These are phyloP conservation scores for Rhogogaster chlorosoma DNA, from an alignment of 2,888 invertebrate genomes.

Conservation along the genomic window DNA sequence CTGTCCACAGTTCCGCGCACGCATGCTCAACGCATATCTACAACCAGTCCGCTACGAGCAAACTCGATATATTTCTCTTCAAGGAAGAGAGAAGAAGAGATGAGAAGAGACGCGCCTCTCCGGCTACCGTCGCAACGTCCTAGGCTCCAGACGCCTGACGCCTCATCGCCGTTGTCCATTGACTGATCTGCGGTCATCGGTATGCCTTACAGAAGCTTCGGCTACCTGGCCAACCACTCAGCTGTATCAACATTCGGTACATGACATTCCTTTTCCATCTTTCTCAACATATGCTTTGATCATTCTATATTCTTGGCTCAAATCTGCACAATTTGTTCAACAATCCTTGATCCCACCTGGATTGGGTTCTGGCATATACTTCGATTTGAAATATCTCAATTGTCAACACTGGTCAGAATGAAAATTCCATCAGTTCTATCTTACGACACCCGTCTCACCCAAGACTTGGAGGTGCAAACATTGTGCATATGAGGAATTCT, in stretches of 20 bases:
- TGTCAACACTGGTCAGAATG: not conserved
- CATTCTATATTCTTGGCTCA: slow-evolving; percentile 22
- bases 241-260: slow-evolving; percentile 77
- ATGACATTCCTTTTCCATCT: slow-evolving; percentile 76
- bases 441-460: no score
- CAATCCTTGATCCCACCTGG: not conserved
- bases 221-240: slow-evolving; percentile 75
- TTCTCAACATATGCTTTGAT: slow-evolving; percentile 55
- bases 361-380: not conserved
- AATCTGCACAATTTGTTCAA: not conserved
- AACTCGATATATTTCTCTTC: slow-evolving; percentile 17
- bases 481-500: not conserved
- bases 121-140: slow-evolving; percentile 41
- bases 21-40: slow-evolving; percentile 5
- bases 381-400: not conserved
- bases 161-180: slow-evolving; percentile 6
- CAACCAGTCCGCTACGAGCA: not conserved
- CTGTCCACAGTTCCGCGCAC: slow-evolving; percentile 42
- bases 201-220: slow-evolving; percentile 76
- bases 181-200: slow-evolving; percentile 55
- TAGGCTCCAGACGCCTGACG: slow-evolving; percentile 44
- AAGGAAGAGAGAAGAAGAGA: slow-evolving; percentile 12
- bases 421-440: not conserved
- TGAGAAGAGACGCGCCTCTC: not conserved
- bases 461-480: no score